Evolutionary conservation across 2,113 vertebrate genomes (phyloP).

Genomic region (Campylorhamphus procurvoides): DNA sequence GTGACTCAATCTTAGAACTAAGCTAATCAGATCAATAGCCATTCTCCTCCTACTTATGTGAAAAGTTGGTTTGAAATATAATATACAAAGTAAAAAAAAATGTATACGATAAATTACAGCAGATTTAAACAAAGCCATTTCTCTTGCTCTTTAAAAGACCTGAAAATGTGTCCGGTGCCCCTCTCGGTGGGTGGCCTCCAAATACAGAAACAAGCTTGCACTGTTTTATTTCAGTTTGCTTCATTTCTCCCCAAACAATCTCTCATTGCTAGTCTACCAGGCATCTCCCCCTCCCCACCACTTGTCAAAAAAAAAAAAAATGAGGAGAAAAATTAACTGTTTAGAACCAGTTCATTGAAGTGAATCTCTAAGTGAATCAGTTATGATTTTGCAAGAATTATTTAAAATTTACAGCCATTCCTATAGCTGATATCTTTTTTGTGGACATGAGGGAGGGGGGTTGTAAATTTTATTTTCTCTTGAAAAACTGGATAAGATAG

Average conservation of each 20-base stretch:
- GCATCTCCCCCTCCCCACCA: not conserved
- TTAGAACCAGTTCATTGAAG: constrained; percentile 50
- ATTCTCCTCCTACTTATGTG: not conserved
- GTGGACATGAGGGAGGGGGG: fast-evolving
- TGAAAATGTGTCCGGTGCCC: constrained; percentile 6
- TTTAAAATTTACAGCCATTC: not conserved
- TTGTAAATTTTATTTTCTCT: not conserved
- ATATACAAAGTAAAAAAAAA: constrained; percentile 6
- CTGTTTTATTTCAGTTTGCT: constrained; percentile 80
- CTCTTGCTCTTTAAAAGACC: constrained; percentile 59
- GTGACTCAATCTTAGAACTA: not conserved
- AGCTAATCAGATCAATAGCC: not conserved
- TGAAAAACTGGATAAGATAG: not conserved
- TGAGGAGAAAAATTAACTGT: constrained; percentile 44
- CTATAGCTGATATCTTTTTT: not conserved
- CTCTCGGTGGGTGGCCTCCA: constrained; percentile 73
- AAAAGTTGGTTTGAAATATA: constrained; percentile 46
- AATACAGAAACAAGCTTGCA: constrained; percentile 69
- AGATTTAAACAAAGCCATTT: constrained; percentile 72
- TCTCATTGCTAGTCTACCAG: constrained; percentile 65
- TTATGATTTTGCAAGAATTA: not conserved
- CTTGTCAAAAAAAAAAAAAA: not conserved
- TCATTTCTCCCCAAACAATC: constrained; percentile 77
- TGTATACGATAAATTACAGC: constrained; percentile 59
- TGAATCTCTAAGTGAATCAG: not conserved